Percentiles rank a stretch among this genome's conserved stretches.
Conservation (phyloP, 2,888 invertebrate genomes). For the Drosophila merina region DNA sequence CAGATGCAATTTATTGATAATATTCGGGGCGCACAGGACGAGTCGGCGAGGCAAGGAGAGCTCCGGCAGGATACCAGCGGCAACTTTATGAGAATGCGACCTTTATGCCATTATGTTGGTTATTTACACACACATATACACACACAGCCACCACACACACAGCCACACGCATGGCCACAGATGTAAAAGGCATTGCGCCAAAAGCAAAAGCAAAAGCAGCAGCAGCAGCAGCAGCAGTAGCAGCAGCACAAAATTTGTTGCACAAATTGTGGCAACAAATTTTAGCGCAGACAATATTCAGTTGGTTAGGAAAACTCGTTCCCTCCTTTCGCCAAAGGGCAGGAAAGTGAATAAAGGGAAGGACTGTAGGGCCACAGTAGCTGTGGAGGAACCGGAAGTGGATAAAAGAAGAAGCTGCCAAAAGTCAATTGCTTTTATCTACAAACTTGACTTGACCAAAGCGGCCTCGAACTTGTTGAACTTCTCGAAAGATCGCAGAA, state of each 20-base stretch:
- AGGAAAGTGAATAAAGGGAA: not conserved
- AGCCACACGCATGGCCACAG: slow-evolving; percentile 17
- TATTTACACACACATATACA: slow-evolving; percentile 54
- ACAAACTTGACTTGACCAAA: slow-evolving; percentile 35
- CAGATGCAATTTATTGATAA: slow-evolving; percentile 81
- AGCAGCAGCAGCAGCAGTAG: slow-evolving; percentile 27
- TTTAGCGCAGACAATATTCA: slow-evolving; percentile 47
- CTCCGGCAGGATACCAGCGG: slow-evolving; percentile 24
- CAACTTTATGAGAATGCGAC: slow-evolving; percentile 58
- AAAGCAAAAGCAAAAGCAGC: slow-evolving; percentile 14
- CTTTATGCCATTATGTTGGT: slow-evolving; percentile 60
- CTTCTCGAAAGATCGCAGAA: slow-evolving; percentile 1
- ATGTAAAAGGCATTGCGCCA: slow-evolving; percentile 36
- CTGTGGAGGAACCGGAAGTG: not conserved
- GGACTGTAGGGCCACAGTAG: not conserved
- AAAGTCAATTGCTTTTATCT: slow-evolving; percentile 44
- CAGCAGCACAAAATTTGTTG: slow-evolving; percentile 63
- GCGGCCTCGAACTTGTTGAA: slow-evolving; percentile 30
- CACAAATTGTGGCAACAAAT: slow-evolving; percentile 72
- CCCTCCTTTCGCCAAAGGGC: not conserved
- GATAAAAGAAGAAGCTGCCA: slow-evolving; percentile 32
- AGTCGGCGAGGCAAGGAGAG: slow-evolving; percentile 12
- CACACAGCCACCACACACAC: slow-evolving; percentile 26
- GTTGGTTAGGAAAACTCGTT: slow-evolving; percentile 20
- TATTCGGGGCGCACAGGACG: slow-evolving; percentile 46